Conservation (phyloP, 2,113 vertebrate genomes). For the Nycticorax nycticorax region DNA sequence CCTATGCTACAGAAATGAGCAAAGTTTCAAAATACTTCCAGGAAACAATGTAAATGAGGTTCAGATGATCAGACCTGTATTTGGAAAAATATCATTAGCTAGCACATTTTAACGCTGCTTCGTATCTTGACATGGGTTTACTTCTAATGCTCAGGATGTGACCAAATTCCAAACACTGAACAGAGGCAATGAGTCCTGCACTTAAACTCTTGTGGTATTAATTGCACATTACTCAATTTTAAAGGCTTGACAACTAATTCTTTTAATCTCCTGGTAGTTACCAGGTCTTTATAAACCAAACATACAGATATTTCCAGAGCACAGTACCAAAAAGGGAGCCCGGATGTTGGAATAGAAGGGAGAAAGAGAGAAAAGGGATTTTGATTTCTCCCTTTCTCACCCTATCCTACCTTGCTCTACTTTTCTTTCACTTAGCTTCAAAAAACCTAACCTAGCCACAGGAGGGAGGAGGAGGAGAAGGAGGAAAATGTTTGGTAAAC, state of each 20-base stretch:
- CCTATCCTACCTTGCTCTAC: not conserved
- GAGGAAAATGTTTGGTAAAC: not conserved
- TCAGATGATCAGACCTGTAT: not conserved
- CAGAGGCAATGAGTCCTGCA: not conserved
- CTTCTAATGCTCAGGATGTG: not conserved
- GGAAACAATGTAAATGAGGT: not conserved
- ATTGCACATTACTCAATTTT: not conserved
- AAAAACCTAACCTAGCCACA: not conserved
- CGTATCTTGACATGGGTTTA: not conserved
- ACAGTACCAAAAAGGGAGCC: not conserved
- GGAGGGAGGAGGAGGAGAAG: not conserved
- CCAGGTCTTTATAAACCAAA: not conserved
- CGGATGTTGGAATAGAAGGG: not conserved
- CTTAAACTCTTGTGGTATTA: not conserved
- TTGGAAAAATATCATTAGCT: not conserved
- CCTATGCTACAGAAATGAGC: not conserved
- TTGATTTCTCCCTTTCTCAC: not conserved
- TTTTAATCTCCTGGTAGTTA: not conserved
- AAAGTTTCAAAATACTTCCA: not conserved
- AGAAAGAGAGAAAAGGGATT: not conserved
- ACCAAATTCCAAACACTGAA: not conserved
- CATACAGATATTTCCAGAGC: not conserved
- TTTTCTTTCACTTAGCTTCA: not conserved
- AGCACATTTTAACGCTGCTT: not conserved
- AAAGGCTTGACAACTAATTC: not conserved